Conservation (phyloP, 2,113 vertebrate genomes). For the Perca schrenkii region DNA sequence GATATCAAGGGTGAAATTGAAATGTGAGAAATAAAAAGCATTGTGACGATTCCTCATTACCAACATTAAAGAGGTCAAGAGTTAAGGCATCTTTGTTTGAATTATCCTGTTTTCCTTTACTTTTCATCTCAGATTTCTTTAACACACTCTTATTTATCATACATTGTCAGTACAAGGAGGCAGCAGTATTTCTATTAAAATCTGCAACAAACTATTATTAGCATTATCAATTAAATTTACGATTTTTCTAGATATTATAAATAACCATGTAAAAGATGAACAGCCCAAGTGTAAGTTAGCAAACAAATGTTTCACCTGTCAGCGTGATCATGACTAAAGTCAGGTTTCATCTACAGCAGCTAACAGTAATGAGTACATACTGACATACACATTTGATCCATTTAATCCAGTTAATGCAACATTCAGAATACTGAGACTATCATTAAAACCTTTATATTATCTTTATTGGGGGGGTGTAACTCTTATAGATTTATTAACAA, state of each 20-base stretch:
- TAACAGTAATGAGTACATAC: background rate
- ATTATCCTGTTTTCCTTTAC: background rate
- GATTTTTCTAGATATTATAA: background rate
- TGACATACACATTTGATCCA: slow-evolving; percentile 12
- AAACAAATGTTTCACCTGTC: slow-evolving; percentile 7
- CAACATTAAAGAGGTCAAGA: background rate
- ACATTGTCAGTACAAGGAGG: background rate
- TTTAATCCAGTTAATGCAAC: slow-evolving; percentile 22
- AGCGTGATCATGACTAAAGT: slow-evolving; percentile 16
- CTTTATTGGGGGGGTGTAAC: background rate
- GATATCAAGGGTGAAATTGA: background rate
- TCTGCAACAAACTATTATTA: background rate
- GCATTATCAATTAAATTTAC: background rate
- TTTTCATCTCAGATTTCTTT: slow-evolving; percentile 4
- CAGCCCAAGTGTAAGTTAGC: background rate
- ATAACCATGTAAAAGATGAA: background rate
- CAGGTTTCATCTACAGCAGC: slow-evolving; percentile 8
- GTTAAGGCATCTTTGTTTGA: background rate
- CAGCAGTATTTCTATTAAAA: background rate
- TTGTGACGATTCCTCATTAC: background rate
- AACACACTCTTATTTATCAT: background rate
- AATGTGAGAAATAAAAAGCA: slow-evolving; percentile 4
- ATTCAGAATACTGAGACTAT: background rate
- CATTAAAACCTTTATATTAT: background rate
- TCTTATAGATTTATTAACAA: background rate